Evolutionary conservation across 2,113 vertebrate genomes (phyloP).

Genomic region (Vanacampus margaritifer): DNA sequence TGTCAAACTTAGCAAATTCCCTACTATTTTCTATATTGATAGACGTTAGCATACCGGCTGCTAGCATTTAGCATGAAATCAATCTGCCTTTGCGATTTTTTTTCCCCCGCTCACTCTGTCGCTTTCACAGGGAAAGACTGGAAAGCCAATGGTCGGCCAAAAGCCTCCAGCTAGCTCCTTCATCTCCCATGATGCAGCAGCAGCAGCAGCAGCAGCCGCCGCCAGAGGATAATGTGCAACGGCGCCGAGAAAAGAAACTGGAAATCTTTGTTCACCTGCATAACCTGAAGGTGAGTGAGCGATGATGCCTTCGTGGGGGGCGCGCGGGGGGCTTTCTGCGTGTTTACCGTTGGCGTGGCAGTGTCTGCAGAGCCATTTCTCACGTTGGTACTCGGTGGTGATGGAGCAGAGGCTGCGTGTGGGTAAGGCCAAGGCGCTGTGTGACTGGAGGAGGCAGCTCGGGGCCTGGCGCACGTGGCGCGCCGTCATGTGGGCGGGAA

Average conservation of each 20-base stretch:
- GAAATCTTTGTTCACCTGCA: conserved; percentile 53
- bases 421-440: conserved; percentile 83
- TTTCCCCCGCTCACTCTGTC: neutral
- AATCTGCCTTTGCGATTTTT: neutral
- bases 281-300: conserved; percentile 62
- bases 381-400: conserved; percentile 82
- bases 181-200: conserved; percentile 40
- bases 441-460: conserved; percentile 84
- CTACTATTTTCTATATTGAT: too few relatives aligned
- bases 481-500: conserved; percentile 74
- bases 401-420: conserved; percentile 78
- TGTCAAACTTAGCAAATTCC: too few relatives aligned
- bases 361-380: conserved; percentile 87
- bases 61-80: too few relatives aligned
- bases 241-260: conserved; percentile 45
- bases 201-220: conserved; percentile 58
- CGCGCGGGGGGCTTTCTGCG: neutral
- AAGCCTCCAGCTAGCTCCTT: conserved; percentile 29
- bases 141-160: conserved; percentile 46
- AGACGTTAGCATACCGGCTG: too few relatives aligned
- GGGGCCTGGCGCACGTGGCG: conserved; percentile 83
- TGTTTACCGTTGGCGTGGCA: conserved; percentile 42
- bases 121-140: conserved; percentile 70
- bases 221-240: conserved; percentile 44
- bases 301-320: neutral